Conservation (phyloP, 2,113 vertebrate genomes). For the Rhegmatorhina hoffmannsi region DNA sequence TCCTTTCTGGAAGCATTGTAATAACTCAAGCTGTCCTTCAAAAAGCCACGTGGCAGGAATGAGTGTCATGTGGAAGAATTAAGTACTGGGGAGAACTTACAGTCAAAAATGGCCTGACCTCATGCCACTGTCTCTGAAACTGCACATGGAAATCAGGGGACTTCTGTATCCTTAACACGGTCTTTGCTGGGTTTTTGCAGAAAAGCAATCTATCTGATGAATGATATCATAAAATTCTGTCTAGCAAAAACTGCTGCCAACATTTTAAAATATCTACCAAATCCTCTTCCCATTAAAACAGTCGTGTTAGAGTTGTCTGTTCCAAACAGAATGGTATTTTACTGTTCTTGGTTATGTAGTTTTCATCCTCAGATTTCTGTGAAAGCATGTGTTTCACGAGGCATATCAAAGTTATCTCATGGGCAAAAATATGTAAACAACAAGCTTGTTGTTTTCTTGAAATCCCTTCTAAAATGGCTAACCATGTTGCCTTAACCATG, state of each 20-base stretch:
- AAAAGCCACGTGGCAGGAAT: neutral
- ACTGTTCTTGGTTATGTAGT: neutral
- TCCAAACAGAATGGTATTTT: neutral
- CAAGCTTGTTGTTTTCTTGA: neutral
- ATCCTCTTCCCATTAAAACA: neutral
- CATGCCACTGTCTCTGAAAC: neutral
- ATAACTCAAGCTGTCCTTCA: neutral
- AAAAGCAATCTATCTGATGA: neutral
- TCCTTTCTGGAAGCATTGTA: neutral
- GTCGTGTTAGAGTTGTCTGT: neutral
- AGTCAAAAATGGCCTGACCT: neutral
- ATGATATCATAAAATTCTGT: neutral
- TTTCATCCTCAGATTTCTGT: neutral
- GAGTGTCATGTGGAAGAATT: neutral
- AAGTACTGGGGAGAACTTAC: neutral
- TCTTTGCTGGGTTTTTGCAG: neutral
- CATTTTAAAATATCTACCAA: neutral
- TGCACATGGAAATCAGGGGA: neutral
- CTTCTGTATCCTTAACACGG: neutral
- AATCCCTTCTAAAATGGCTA: neutral
- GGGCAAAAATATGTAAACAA: neutral
- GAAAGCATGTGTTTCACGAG: neutral
- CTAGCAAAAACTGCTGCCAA: neutral
- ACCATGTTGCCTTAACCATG: neutral
- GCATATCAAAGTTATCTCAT: neutral